Conservation (phyloP, 2,113 vertebrate genomes). For the Phoxinus phoxinus region DNA sequence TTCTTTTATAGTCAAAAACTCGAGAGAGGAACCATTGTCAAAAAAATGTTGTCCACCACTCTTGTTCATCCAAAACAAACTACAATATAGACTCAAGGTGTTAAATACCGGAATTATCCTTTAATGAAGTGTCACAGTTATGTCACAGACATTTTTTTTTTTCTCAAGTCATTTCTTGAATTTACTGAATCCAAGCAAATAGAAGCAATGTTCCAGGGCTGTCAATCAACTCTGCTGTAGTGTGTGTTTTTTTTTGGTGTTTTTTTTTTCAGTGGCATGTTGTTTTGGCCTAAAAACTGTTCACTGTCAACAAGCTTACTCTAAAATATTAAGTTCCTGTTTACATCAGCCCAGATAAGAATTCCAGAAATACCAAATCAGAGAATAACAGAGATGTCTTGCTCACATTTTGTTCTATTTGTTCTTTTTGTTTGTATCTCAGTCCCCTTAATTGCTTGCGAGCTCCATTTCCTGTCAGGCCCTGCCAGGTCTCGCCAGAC, state of each 20-base stretch:
- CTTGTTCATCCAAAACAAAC: no score
- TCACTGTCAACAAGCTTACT: background rate
- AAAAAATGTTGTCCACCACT: no score
- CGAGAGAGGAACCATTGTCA: no score
- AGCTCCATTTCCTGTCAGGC: conserved; percentile 27
- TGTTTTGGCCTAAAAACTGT: conserved; percentile 1
- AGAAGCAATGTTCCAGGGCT: background rate
- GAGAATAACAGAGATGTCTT: background rate
- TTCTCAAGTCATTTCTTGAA: background rate
- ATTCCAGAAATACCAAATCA: background rate
- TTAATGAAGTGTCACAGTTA: background rate
- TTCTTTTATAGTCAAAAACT: no score
- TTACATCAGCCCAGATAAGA: background rate
- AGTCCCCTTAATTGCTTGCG: conserved; percentile 23
- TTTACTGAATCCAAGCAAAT: background rate
- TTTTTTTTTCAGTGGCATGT: background rate
- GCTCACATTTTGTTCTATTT: conserved; percentile 4
- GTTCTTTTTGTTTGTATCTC: conserved; percentile 19
- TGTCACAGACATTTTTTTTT: no score
- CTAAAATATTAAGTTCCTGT: background rate
- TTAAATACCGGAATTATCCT: no score
- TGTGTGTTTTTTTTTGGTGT: no score
- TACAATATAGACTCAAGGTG: no score
- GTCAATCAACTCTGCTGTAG: background rate
- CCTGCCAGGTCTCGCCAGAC: conserved; percentile 21